Evolutionary conservation across 2,113 vertebrate species (phyloP), one percentile per base, ranked within the genome.

Genomic region (Clupea harengus): DNA sequence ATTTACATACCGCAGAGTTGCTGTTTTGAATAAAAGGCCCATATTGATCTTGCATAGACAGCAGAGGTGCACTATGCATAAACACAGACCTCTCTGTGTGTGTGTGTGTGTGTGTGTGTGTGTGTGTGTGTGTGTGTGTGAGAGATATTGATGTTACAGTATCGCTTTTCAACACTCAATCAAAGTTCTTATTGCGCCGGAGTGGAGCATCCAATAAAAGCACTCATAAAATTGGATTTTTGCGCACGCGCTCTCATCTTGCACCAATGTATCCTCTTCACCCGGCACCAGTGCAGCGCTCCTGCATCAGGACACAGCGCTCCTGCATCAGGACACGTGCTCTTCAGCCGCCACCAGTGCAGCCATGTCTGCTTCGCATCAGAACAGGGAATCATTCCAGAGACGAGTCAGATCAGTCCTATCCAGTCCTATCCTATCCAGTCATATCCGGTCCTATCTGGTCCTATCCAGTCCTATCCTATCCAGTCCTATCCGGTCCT

Each of bases 11-110:
- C 87, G 88, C 88, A 82, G 89, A 91, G 90, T 92, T 92, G 86
- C 91, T 93, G 92, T 82, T 91, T 93, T 92, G 89, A 94, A 94
- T 94, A 92, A 94, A 49, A 83, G 87, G 89, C 89, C 88, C 89
- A 82, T 92, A 89, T 91, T 92, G 91, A 91, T 89, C 88, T 85
- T 85, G 82, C 64, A 89, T 90, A 92, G 91, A 92, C 90, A 92
- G 84, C 90, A 83, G 86, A 90, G 90, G 91, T 89, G 85, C 89
- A 91, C 92, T 92, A 88, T 81, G 92, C 90, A 89, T 89, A 90
- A 91, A 92, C 91, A 91, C 90, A 90, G 64, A 85, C 87, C 87
- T 45, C 86, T 49, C 87, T 91, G 60, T 90, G 90, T 64, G 20
- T 64, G 20, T 64, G 20, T 64, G 20, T 64, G 20, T 64, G 22